Evolutionary conservation across 2,888 invertebrate species (phyloP), one percentile per base, ranked within the genome.

Genomic region (Melikaiella ostensackeni): DNA sequence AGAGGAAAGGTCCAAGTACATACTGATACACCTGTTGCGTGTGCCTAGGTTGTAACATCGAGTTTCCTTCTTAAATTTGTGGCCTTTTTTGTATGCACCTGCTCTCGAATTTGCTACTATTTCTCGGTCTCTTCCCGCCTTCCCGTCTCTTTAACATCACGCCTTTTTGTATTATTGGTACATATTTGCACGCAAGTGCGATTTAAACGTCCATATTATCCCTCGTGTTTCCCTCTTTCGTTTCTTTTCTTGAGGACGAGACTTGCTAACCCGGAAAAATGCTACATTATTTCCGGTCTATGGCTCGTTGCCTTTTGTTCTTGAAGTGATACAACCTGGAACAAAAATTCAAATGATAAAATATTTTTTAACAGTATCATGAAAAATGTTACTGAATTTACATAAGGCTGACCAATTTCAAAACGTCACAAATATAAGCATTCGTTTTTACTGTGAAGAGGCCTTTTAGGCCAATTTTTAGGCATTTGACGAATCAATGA

Each of bases 21-120:
- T 70, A 81, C 81, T 84, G 80, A 73, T 81, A 80, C 84, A 84
- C 85, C 82, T 84, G 83, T 85, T 84, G 82, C 84, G 75, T 81
- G 61, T 42, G 64, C 77, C 66, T 38, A 57, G 64, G 74, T 75
- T 64, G 75, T 75, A 78, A 75, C 79, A 76, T 61, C 73, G 38
- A 59, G 73, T 74, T 77, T 74, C 75, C 76, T 63, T 79, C 80
- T 77, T 73, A 75, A n/a, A 75, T 63, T 80, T 57, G 30, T 35
- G 62, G 70, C 77, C 76, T 78, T 74, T 64, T 66, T 76, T 75
- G 55, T 30, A 64, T 70, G 24, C 9, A 62, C 19, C 55, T 16
- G 63, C 50, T 75, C 79, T 77, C 74, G 62, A 57, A 55, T 79
- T 79, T 78, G 76, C 73, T 63, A 76, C 74, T 42, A 64, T 75